Conservation (phyloP, 2,113 vertebrate genomes). For the Cariama cristata region DNA sequence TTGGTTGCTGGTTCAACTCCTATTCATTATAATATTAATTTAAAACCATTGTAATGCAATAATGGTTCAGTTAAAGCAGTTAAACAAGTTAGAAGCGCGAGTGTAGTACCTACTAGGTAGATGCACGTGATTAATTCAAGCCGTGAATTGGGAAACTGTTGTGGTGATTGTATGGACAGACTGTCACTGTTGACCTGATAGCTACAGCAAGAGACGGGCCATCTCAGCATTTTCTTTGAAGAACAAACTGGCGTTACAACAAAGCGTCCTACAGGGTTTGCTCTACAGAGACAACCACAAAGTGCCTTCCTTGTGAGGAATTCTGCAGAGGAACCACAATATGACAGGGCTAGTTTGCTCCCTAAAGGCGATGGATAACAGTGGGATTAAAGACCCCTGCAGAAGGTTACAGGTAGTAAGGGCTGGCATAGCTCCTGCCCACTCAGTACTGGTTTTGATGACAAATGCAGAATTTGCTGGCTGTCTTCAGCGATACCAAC, state of each 20-base stretch:
- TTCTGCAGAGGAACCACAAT: background rate
- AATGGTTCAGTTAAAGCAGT: background rate
- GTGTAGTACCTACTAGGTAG: background rate
- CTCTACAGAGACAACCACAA: background rate
- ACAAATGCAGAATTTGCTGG: background rate
- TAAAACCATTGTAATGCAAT: background rate
- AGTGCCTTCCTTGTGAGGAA: background rate
- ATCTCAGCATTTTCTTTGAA: background rate
- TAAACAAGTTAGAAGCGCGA: background rate
- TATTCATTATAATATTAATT: background rate
- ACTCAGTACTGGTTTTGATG: background rate
- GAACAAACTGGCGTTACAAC: background rate
- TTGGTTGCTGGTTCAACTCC: background rate
- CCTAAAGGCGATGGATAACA: too few species aligned
- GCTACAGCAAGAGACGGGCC: background rate
- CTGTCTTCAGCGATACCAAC: background rate
- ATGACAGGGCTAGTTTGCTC: background rate
- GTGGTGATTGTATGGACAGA: background rate
- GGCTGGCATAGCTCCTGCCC: background rate
- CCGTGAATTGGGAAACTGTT: background rate
- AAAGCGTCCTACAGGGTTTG: background rate
- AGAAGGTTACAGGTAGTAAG: background rate
- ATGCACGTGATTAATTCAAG: background rate
- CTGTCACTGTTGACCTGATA: background rate
- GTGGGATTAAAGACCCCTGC: background rate